Conservation (phyloP, 2,888 invertebrate genomes). For the Ecliptopera silaceata region DNA sequence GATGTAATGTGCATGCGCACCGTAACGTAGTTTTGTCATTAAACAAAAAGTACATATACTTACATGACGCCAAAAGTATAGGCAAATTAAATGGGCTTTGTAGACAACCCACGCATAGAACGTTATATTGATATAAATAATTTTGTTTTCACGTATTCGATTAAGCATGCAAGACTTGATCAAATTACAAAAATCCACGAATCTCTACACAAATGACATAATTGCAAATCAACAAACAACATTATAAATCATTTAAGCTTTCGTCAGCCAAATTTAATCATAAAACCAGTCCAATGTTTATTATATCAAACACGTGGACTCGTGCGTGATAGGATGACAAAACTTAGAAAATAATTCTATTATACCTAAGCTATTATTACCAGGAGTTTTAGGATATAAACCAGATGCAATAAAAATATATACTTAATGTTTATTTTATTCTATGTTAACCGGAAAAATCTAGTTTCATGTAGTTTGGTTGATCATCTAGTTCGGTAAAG, state of each 20-base stretch:
- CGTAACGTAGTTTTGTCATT: neutral
- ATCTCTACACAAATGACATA: neutral
- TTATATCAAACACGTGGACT: constrained; percentile 1
- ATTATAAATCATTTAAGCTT: neutral
- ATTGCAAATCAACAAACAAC: neutral
- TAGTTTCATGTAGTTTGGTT: neutral
- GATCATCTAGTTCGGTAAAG: neutral
- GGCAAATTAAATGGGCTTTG: too few species aligned
- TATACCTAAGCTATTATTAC: neutral
- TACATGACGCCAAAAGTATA: neutral
- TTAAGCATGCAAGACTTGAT: neutral
- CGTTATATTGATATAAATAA: too few species aligned
- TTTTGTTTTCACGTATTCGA: neutral
- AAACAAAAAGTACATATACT: neutral
- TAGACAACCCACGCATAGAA: too few species aligned
- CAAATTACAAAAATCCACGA: neutral
- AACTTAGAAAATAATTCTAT: too few species aligned
- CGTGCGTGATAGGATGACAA: neutral
- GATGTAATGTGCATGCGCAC: neutral
- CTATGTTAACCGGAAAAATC: neutral
- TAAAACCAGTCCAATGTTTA: neutral
- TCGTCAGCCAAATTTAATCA: constrained; percentile 1
- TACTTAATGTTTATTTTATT: neutral
- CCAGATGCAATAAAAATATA: neutral
- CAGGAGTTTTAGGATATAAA: neutral